Evolutionary conservation across 2,113 vertebrate species (phyloP), one percentile per base, ranked within the genome.

Genomic region (Acanthochromis polyacanthus): DNA sequence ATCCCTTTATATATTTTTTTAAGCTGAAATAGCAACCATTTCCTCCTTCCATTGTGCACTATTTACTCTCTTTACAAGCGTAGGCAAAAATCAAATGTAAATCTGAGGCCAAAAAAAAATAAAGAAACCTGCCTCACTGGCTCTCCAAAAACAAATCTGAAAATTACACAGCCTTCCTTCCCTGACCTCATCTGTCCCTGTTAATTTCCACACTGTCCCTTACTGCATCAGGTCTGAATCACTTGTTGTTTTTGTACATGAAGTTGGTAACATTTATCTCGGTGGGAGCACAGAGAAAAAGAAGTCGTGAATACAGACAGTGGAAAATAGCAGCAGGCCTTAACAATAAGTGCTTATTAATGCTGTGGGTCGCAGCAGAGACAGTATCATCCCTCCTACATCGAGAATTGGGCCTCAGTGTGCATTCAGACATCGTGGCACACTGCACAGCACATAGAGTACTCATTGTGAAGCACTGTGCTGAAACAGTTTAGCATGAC

Each of bases 401-500:
- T 63, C 65, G 78, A 68, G 73, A 67, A 69, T 60, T 10, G 8
- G 78, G 77, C 80, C 65, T 71, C 67, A 25, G 56, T 65, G 83
- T 73, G 78, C 53, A n/a, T 52, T 78, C 75, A 80, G 87, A 89
- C 74, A 48, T 46, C 16, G 32, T 48, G 80, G 79, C 74, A 81
- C 82, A 73, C 60, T 62, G 75, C 82, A 17, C 75, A 8, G 32
- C 57, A 48, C 67, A 83, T 5, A 82, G 69, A 82, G 82, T 73
- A 53, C 78, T 79, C 85, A 82, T 85, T 91, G 91, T 90, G 70
- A 28, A 70, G 60, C 71, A 10, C 70, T 75, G 74, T 48, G 56
- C 71, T 73, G 60, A 82, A 85, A 70, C 78, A 65, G 71, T 84
- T 87, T 48, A 85, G 40, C 69, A 69, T 69, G 80, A 84, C 74